phyloP scores from a whole-genome alignment of 2,888 invertebrate genomes.

The Brachypalpus laphriformis region DNA sequence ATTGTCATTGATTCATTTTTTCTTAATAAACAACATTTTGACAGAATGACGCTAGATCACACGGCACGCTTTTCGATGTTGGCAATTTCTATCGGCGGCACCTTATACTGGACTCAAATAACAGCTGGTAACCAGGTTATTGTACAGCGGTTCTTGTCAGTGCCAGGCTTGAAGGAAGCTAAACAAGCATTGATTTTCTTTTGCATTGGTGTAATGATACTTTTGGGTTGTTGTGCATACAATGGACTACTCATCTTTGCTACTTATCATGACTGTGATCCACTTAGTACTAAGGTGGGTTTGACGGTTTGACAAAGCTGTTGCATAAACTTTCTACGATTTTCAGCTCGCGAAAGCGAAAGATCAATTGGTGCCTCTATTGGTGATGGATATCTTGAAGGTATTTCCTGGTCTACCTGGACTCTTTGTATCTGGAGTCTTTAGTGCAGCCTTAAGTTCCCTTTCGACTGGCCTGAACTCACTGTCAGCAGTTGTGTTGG shows the following conservation, averaged over 20 bases:
- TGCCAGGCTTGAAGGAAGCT: constrained; percentile 88
- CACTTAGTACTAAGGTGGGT: constrained; percentile 89
- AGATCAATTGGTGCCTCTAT: constrained; percentile 91
- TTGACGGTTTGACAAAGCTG: neutral
- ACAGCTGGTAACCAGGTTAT: constrained; percentile 92
- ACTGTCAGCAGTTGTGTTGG: constrained; percentile 90
- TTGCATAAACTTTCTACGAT: neutral
- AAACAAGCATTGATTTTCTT: constrained; percentile 87
- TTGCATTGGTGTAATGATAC: constrained; percentile 85
- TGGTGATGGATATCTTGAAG: constrained; percentile 93
- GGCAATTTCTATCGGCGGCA: constrained; percentile 89
- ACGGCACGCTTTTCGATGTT: constrained; percentile 90
- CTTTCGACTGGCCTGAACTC: constrained; percentile 92
- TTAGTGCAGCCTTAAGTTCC: constrained; percentile 94
- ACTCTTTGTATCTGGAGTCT: constrained; percentile 94
- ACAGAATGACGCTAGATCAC: constrained; percentile 90
- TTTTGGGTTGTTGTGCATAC: constrained; percentile 87
- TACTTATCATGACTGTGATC: constrained; percentile 90
- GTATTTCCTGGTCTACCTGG: constrained; percentile 92
- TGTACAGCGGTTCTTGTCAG: constrained; percentile 91
- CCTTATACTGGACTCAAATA: constrained; percentile 89
- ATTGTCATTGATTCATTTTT: neutral
- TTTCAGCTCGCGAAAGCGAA: constrained; percentile 88
- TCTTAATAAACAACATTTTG: constrained; percentile 64
- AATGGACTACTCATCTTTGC: constrained; percentile 90